These are phyloP conservation scores for Oryzias sinensis DNA, from an alignment of 2,797 vertebrate genomes.

Conservation along the genomic window DNA sequence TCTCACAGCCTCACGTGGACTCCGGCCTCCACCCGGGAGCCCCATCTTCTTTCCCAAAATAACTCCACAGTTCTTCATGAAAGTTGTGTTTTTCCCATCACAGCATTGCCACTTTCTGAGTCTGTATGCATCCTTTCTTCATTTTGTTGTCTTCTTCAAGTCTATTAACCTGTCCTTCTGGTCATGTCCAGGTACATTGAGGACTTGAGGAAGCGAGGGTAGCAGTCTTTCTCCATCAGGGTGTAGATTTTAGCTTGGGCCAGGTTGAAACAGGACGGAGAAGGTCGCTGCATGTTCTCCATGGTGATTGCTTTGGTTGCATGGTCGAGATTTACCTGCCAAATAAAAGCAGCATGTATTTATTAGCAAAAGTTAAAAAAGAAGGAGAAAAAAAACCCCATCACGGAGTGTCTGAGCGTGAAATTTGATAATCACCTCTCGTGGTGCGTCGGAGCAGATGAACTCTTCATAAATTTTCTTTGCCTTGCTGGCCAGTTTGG, in stretches of 20 bases:
- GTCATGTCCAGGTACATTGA: conserved; percentile 68
- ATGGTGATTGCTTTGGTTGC: conserved; percentile 82
- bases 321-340: conserved; percentile 92
- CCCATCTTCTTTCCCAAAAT: conserved; percentile 1
- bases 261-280: conserved; percentile 77
- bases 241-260: conserved; percentile 87
- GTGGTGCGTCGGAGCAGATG: conserved; percentile 86
- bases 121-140: conserved; percentile 8
- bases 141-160: neutral
- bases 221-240: conserved; percentile 96
- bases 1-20: conserved; percentile 18
- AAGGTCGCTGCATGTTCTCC: conserved; percentile 73
- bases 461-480: conserved; percentile 93
- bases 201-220: conserved; percentile 90
- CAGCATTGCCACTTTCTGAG: conserved; percentile 20
- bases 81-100: conserved; percentile 21
- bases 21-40: conserved; percentile 17
- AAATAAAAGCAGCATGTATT: conserved; percentile 3
- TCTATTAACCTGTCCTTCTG: conserved; percentile 48
- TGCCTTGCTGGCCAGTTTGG: conserved; percentile 86
- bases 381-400: neutral
- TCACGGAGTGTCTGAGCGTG: neutral
- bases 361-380: neutral
- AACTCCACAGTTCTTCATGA: conserved; percentile 7
- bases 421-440: conserved; percentile 81